A percentile compares a stretch with the other conserved stretches of the same genome.
Evolutionary conservation across 2,797 vertebrate species (phyloP).

Genomic region (Enteromius afrohamiltoni): DNA sequence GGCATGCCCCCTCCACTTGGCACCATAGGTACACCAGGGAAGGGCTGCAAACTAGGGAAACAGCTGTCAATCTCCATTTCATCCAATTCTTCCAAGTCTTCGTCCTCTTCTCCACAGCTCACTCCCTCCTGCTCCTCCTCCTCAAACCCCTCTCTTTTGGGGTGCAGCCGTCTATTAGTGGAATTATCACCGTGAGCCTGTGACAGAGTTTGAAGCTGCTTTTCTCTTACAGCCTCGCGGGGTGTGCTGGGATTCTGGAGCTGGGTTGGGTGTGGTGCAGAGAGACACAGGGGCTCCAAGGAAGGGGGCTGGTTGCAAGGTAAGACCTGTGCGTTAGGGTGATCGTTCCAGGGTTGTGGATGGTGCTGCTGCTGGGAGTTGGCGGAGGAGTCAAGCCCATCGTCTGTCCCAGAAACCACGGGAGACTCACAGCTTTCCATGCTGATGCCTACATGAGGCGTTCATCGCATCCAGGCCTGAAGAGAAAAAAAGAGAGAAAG

Average conservation of each 20-base stretch:
- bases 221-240: conserved; percentile 79
- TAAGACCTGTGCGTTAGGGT: conserved; percentile 80
- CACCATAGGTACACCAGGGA: conserved; percentile 79
- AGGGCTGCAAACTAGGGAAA: conserved; percentile 87
- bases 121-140: conserved; percentile 84
- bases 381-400: conserved; percentile 92
- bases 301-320: conserved; percentile 80
- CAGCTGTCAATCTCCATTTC: conserved; percentile 96
- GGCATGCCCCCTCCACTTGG: conserved; percentile 81
- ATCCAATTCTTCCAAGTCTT: conserved; percentile 89
- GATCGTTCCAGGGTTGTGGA: conserved; percentile 88
- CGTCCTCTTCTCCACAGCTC: conserved; percentile 82
- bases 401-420: conserved; percentile 98
- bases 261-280: conserved; percentile 76
- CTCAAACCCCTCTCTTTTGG: conserved; percentile 78
- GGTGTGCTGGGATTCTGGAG: conserved; percentile 71
- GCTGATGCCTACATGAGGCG: conserved; percentile 96
- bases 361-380: conserved; percentile 87
- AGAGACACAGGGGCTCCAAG: conserved; percentile 80
- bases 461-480: conserved; percentile 99
- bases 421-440: conserved; percentile 99
- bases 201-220: conserved; percentile 71
- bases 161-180: conserved; percentile 72
- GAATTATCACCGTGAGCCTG: conserved; percentile 71
- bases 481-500: conserved; percentile 58